A percentile compares a stretch with the other conserved stretches of the same genome.
These are phyloP conservation scores for Watsonalla binaria DNA, from an alignment of 2,888 invertebrate genomes.

Conservation along the genomic window DNA sequence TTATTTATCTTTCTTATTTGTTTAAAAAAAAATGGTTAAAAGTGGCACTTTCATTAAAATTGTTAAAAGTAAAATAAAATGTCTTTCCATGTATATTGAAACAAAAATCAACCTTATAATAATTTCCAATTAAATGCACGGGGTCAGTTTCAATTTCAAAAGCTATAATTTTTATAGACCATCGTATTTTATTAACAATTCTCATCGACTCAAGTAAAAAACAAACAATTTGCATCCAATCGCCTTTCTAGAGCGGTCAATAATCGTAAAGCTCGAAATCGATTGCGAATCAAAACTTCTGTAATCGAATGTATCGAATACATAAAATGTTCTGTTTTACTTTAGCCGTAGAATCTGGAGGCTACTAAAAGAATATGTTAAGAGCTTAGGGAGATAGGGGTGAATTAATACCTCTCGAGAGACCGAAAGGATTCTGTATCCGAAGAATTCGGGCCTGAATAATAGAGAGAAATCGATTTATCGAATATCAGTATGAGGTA, in stretches of 20 bases:
- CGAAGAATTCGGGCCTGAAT: neutral
- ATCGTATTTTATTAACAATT: no score
- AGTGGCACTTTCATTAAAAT: no score
- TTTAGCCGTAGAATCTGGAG: neutral
- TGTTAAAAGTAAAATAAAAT: no score
- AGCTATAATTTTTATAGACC: no score
- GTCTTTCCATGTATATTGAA: no score
- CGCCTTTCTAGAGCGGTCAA: neutral
- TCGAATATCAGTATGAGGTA: neutral
- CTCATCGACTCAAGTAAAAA: neutral
- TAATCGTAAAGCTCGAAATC: neutral
- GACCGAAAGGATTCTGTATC: neutral
- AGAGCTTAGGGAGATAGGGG: neutral
- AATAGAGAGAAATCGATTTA: neutral
- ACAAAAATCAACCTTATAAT: no score
- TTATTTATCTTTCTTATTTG: no score
- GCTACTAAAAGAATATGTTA: constrained; percentile 2
- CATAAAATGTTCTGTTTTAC: neutral
- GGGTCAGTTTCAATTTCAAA: no score
- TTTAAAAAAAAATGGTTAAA: no score
- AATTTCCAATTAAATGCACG: no score
- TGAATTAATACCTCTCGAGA: neutral
- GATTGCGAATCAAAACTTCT: neutral
- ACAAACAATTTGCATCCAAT: neutral
- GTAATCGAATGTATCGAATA: neutral